Conservation (phyloP, 2,888 invertebrate genomes). For the Tenthredo mesomela region DNA sequence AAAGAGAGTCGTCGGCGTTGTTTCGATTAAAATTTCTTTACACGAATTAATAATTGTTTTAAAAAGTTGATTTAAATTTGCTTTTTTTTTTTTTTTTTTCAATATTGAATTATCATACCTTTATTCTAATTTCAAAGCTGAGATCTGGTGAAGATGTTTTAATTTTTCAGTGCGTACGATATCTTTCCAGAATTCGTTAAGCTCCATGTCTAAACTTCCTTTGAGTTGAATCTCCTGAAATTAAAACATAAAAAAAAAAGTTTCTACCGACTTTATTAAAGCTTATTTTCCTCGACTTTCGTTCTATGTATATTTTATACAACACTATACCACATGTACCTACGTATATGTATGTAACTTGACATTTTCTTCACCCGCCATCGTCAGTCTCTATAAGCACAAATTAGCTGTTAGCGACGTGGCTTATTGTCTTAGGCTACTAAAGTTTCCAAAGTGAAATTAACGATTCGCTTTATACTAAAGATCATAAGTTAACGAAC, state of each 20-base stretch:
- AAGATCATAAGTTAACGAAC: slow-evolving; percentile 41
- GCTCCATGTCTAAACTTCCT: slow-evolving; percentile 12
- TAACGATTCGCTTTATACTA: slow-evolving; percentile 38
- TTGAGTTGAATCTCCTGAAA: slow-evolving; percentile 11
- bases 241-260: slow-evolving; percentile 18
- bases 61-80: slow-evolving; percentile 19
- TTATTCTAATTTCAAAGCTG: slow-evolving; percentile 17
- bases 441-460: slow-evolving; percentile 44
- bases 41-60: slow-evolving; percentile 30
- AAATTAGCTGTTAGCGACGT: slow-evolving; percentile 42
- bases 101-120: not conserved
- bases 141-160: not conserved
- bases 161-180: not conserved
- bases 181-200: slow-evolving; percentile 26
- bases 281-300: not conserved
- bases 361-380: not conserved
- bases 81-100: not conserved
- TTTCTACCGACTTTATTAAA: not conserved
- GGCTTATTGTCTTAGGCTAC: slow-evolving; percentile 45
- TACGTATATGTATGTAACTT: not conserved
- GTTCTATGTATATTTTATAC: not conserved
- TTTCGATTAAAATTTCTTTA: slow-evolving; percentile 10
- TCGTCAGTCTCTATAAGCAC: slow-evolving; percentile 32
- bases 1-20: not conserved
- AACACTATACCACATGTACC: not conserved